Evolutionary conservation across 2,888 invertebrate species (phyloP).

Genomic region (Hipparchia semele): DNA sequence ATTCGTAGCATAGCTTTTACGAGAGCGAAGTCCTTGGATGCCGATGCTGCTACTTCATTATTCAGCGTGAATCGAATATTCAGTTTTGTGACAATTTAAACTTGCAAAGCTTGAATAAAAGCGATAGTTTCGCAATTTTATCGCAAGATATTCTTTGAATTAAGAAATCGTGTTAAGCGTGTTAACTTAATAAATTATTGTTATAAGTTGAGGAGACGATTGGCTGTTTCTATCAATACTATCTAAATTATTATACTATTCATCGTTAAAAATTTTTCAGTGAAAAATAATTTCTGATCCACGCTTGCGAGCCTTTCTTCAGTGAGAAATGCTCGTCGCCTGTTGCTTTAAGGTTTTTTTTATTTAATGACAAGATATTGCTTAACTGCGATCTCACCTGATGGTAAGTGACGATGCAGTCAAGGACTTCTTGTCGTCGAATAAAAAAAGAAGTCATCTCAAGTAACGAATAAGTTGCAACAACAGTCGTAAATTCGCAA

Average conservation of each 20-base stretch:
- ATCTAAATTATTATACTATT: too few species aligned
- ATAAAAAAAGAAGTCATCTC: not conserved
- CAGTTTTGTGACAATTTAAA: slow-evolving; percentile 32
- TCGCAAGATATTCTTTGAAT: not conserved
- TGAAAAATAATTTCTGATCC: too few species aligned
- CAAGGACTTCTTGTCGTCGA: not conserved
- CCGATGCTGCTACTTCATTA: slow-evolving; percentile 26
- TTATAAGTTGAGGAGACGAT: not conserved
- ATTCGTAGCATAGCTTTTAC: not conserved
- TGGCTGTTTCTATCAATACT: too few species aligned
- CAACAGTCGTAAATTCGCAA: slow-evolving; percentile 3
- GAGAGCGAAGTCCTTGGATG: slow-evolving; percentile 4
- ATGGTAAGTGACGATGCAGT: too few species aligned
- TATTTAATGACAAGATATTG: too few species aligned
- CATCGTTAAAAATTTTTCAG: too few species aligned
- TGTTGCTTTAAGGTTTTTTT: too few species aligned
- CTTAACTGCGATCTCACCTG: too few species aligned
- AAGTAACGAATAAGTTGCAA: not conserved
- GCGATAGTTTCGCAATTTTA: slow-evolving; percentile 9
- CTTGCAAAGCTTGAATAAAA: slow-evolving; percentile 25
- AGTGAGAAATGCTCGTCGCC: too few species aligned
- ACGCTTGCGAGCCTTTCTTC: too few species aligned
- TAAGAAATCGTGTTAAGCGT: not conserved
- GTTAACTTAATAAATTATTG: not conserved
- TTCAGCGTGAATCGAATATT: slow-evolving; percentile 34